A percentile compares a stretch with the other conserved stretches of the same genome.
These are phyloP conservation scores for Irena cyanogastra DNA, from an alignment of 2,113 vertebrate species.

Conservation along the genomic window DNA sequence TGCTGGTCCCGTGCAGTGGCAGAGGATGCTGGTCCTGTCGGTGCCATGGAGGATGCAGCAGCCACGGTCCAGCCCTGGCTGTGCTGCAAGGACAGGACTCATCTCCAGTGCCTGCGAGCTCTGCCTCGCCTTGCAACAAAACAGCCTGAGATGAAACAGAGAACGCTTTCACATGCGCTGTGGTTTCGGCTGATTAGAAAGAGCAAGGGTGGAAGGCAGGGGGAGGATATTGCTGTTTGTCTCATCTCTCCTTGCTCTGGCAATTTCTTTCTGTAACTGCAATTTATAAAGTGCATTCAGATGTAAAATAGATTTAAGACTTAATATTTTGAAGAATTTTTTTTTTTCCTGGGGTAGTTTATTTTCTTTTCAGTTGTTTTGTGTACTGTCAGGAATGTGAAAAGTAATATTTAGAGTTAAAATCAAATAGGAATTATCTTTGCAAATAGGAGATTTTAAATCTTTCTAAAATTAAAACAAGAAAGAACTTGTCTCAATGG, in stretches of 20 bases:
- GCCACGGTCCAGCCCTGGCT: neutral
- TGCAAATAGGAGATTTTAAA: neutral
- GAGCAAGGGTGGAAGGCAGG: neutral
- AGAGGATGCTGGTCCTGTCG: neutral
- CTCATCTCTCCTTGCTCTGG: slow-evolving; percentile 19
- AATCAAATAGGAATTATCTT: neutral
- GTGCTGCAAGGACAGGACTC: rapidly evolving
- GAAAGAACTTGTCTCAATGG: neutral
- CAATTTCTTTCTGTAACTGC: neutral
- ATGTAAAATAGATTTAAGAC: slow-evolving; percentile 30
- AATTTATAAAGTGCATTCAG: neutral
- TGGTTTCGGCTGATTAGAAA: neutral
- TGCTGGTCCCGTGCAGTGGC: rapidly evolving
- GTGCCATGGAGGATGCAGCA: rapidly evolving
- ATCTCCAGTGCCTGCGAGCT: rapidly evolving
- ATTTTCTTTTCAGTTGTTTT: neutral
- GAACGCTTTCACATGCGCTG: neutral
- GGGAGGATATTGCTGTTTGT: neutral
- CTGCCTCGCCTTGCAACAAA: neutral
- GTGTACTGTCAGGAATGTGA: neutral
- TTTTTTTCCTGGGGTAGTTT: neutral
- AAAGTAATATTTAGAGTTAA: neutral
- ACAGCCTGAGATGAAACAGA: neutral
- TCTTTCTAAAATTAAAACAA: slow-evolving; percentile 4
- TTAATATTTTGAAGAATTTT: neutral